Conservation (phyloP, 2,113 vertebrate genomes). For the Chaetodon auriga region DNA sequence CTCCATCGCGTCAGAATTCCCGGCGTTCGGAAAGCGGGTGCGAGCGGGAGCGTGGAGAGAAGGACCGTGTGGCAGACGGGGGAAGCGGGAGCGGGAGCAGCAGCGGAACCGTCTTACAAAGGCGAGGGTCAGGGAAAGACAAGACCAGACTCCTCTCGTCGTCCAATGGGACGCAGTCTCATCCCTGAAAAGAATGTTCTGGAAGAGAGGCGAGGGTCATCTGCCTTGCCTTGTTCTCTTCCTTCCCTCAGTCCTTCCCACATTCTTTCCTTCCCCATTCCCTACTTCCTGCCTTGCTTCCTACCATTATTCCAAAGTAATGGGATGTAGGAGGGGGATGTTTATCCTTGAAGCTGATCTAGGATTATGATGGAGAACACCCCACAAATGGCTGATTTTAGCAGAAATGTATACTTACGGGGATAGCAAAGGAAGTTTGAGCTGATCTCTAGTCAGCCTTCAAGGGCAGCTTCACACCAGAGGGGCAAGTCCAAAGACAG, state of each 20-base stretch:
- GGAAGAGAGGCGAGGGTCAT: conserved; percentile 38
- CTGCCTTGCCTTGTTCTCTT: conserved; percentile 49
- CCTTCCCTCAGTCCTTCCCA: conserved; percentile 55
- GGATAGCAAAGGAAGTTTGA: neutral
- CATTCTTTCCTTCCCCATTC: conserved; percentile 48
- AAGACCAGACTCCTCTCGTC: conserved; percentile 89
- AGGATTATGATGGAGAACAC: conserved; percentile 24
- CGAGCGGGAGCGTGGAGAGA: conserved; percentile 71
- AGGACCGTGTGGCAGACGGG: conserved; percentile 54
- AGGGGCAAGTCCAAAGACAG: conserved; percentile 6
- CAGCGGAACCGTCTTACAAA: conserved; percentile 78
- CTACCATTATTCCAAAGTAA: conserved; percentile 50
- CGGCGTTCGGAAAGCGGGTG: conserved; percentile 85
- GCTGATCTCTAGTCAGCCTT: conserved; percentile 42
- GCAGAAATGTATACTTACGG: conserved; percentile 31
- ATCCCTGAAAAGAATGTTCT: conserved; percentile 83
- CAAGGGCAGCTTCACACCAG: conserved; percentile 26
- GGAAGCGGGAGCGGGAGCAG: conserved; percentile 51
- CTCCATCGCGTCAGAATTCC: conserved; percentile 87
- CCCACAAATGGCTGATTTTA: conserved; percentile 27
- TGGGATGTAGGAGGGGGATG: conserved; percentile 42
- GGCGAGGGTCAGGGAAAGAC: conserved; percentile 89
- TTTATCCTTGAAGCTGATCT: conserved; percentile 35
- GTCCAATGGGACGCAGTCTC: conserved; percentile 90
- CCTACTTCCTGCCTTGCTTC: conserved; percentile 59